Conservation (phyloP, 1,140 invertebrate genomes). For the Macrobrachium rosenbergii region DNA sequence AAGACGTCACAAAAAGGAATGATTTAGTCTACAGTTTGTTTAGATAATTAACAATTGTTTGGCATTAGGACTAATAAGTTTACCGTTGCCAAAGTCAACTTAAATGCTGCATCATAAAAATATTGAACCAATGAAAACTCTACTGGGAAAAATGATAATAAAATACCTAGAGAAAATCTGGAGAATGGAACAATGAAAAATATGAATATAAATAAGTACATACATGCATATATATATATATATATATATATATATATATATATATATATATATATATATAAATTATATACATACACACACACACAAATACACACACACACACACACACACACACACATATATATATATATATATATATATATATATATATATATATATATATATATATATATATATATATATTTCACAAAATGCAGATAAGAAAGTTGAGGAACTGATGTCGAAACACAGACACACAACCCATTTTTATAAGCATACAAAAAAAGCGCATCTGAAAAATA, state of each 20-base stretch:
- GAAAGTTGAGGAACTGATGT: too few species aligned
- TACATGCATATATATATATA: constrained; percentile 9
- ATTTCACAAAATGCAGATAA: background rate
- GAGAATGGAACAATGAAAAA: too few species aligned
- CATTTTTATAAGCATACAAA: background rate
- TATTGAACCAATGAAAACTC: too few species aligned
- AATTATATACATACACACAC: background rate
- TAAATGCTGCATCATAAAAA: too few species aligned
- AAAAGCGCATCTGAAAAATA: background rate
- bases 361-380: background rate
- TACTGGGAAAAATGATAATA: too few species aligned
- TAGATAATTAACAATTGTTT: background rate
- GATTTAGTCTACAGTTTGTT: background rate
- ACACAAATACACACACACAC: too few species aligned
- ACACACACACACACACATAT: too few species aligned
- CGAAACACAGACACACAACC: background rate
- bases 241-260: constrained; percentile 12
- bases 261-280: constrained; percentile 6
- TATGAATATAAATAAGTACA: background rate
- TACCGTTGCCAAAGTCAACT: background rate
- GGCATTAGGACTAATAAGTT: background rate
- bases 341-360: constrained; percentile 12
- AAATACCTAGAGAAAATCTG: too few species aligned
- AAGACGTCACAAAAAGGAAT: background rate
- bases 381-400: constrained; percentile 15